Base-by-base conservation (phyloP, 2,888 invertebrate genomes). In the Cremastinae sp. region DNA sequence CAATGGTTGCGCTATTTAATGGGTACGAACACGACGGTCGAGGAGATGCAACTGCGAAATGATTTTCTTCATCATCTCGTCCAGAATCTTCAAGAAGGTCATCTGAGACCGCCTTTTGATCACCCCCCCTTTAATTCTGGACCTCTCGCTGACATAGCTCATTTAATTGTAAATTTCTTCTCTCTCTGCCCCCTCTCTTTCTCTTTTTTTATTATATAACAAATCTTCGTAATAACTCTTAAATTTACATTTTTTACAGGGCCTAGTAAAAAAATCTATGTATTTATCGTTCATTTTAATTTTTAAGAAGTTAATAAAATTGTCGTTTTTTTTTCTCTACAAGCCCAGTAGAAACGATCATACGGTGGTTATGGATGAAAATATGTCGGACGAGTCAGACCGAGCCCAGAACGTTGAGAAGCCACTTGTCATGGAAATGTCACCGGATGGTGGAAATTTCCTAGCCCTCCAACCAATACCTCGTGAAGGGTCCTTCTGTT, bases 391-490 rank as follows among this genome's bases (percentile, higher is more conserved):
- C 18, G 69, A 51, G 0, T 47, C 41, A 1, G 75, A 78, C 34
- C 36, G 68, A 28, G 78, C 59, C 3, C 59, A 56, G 53, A 75
- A 56, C 2, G 56, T 51, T 1, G 70, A 74, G 10, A 86, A 86
- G 77, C 91, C 92, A 0, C 86, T 92, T 81, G 82, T 92, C 8
- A 91, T 91, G 84, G 89, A 91, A 81, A 88, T 91, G 73, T 92
- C 92, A 0, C 92, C 92, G 0, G 92, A 92, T 82, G 92, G 92
- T 1, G 92, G 92, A 1, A 91, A 91, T 0, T 92, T 92, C 84
- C 84, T 92, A 51, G 91, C 92, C 0, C 90, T 91, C 0, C 92
- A 92, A 79, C 92, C 92, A 1, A 90, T 92, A 4, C 92, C 92
- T 1, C 88, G 91, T 78, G 91, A 92, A 81, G 92, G 92, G 3